Evolutionary conservation across 1,140 invertebrate species (phyloP), one percentile per base, ranked within the genome.

Genomic region (Araneus ventricosus): DNA sequence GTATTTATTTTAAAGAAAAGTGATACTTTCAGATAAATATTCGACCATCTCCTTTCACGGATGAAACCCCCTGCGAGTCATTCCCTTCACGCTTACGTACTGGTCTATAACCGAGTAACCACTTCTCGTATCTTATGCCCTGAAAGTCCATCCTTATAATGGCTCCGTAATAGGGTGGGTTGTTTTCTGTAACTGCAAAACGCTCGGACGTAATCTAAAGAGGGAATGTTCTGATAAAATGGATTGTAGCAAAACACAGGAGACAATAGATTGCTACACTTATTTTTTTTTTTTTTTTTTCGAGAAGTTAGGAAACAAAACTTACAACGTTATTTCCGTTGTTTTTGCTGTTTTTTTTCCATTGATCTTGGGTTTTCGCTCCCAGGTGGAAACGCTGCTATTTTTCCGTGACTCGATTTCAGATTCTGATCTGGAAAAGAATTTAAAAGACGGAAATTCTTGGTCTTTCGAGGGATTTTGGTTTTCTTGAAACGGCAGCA

Each of bases 111-210:
- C 17, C 85, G 37, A 87, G 85, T 87, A 61, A 87, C 85, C 85
- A 87, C 27, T 61, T 61, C 41, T 10, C 41, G 41, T 87, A 88
- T 70, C 30, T 88, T 34, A 37, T 70, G 10, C 45, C 34, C 14
- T 70, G 63, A 52, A 88, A 70, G 61, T 88, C 63, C 87, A 88
- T 75, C 61, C 37, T 27, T 88, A 37, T 88, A 75, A 88, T 88
- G 87, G 87, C 37, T 30, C 61, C 17, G 61, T 88, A 88, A 88
- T 88, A 45, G 87, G 61, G 61, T 75, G 1, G 34, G 87, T 88
- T 88, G 87, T 88, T 88, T 75, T 52, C 61, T 41, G 63, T 57
- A 70, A 57, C 67, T 61, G 45, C 52, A 84, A 84, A 52, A 84
- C 85, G 30, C 85, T 87, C 39, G 39, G 41, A 30, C 59, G 27